These are phyloP conservation scores for Brachionus manjavacas DNA, from an alignment of 1,140 invertebrate species.

Conservation along the genomic window DNA sequence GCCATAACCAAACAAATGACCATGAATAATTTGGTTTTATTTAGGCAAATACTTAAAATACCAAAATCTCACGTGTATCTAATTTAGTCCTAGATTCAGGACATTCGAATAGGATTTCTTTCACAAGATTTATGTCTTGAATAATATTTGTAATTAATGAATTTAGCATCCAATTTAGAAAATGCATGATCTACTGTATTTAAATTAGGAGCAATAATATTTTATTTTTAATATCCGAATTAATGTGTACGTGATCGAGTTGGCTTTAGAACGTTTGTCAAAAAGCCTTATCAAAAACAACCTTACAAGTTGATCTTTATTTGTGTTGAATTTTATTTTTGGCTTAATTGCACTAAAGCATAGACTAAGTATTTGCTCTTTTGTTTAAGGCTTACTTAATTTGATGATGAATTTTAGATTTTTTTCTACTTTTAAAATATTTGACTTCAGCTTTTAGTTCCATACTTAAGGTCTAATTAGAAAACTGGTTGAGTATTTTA, in stretches of 20 bases:
- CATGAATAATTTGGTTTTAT: background rate
- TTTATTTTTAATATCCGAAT: background rate
- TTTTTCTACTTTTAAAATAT: background rate
- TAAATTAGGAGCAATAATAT: background rate
- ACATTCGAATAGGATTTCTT: background rate
- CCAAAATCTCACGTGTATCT: background rate
- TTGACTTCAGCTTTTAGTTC: background rate
- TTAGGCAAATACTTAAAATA: background rate
- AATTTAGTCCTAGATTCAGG: background rate
- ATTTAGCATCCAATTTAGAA: background rate
- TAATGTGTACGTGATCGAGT: background rate
- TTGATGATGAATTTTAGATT: background rate
- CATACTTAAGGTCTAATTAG: background rate
- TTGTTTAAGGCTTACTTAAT: background rate
- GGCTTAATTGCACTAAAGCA: background rate
- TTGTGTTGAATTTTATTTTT: background rate
- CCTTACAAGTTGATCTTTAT: background rate
- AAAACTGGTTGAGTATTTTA: background rate
- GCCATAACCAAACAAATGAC: background rate
- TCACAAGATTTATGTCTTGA: background rate
- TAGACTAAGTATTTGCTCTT: background rate
- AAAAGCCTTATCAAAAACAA: background rate
- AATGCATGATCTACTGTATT: slow-evolving; percentile 15
- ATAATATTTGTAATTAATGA: background rate
- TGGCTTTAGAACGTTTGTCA: background rate